Percentiles rank a stretch among this genome's conserved stretches.
Conservation (phyloP, 2,888 invertebrate genomes). For the Pristionchus exspectatus region DNA sequence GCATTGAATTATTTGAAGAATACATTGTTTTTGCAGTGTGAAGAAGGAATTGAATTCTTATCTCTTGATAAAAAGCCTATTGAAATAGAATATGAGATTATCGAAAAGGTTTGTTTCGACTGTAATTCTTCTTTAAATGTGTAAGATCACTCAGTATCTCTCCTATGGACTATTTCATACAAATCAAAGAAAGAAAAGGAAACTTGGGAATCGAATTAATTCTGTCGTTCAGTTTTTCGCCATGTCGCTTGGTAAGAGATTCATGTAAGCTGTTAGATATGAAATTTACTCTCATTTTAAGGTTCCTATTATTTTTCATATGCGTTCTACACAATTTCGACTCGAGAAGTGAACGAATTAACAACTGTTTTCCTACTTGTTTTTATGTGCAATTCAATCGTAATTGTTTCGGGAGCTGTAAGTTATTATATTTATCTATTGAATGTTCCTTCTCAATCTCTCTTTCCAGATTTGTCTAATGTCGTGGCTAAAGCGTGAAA, state of each 20-base stretch:
- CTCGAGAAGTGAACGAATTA: neutral
- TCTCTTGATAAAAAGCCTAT: neutral
- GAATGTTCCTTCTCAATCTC: neutral
- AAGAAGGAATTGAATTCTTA: neutral
- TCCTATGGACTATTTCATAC: neutral
- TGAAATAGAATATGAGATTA: neutral
- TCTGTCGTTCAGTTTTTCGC: neutral
- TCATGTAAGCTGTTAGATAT: neutral
- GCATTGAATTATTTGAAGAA: neutral
- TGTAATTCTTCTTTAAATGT: neutral
- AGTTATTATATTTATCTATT: neutral
- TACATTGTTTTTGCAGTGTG: neutral
- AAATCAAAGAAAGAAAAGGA: neutral
- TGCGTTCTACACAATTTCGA: neutral
- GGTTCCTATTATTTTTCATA: neutral
- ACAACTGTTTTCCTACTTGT: neutral
- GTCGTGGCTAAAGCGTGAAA: neutral
- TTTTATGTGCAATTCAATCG: neutral
- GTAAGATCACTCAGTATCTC: neutral
- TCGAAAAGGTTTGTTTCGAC: neutral
- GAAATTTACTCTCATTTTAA: neutral
- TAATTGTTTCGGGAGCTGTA: neutral
- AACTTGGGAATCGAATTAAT: neutral
- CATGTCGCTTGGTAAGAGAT: neutral
- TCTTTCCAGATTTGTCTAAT: neutral